These are phyloP conservation scores for Drosophila leontia DNA, from an alignment of 1,140 invertebrate genomes.

Conservation along the genomic window DNA sequence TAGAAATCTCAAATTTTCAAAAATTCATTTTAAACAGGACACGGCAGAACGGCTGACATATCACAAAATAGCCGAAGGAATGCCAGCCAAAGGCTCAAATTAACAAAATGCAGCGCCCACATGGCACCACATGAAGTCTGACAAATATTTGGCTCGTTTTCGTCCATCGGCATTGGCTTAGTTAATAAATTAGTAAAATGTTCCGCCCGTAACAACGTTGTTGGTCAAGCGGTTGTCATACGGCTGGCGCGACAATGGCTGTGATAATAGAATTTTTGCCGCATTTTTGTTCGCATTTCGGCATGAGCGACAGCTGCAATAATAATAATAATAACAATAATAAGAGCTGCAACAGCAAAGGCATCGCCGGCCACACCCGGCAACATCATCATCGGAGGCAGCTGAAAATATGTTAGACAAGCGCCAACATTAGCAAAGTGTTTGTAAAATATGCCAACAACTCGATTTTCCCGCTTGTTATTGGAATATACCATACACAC, in stretches of 20 bases:
- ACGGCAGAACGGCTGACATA: neutral
- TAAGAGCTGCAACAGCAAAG: conserved; percentile 19
- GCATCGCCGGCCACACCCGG: conserved; percentile 20
- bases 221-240: conserved; percentile 53
- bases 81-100: conserved; percentile 14
- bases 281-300: conserved; percentile 42
- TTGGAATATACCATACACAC: neutral
- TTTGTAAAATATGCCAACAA: conserved; percentile 63
- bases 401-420: conserved; percentile 63
- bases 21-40: conserved; percentile 28
- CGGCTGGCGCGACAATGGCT: conserved; percentile 34
- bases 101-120: conserved; percentile 25
- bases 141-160: conserved; percentile 65
- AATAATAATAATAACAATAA: conserved; percentile 40
- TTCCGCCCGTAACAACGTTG: conserved; percentile 35
- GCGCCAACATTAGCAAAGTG: conserved; percentile 69
- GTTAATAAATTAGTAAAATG: conserved; percentile 82
- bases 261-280: conserved; percentile 66
- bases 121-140: conserved; percentile 17
- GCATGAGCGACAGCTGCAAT: conserved; percentile 61
- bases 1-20: conserved; percentile 43
- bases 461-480: conserved; percentile 24
- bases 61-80: conserved; percentile 1
- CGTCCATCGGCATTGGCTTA: conserved; percentile 41
- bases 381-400: conserved; percentile 21